Evolutionary conservation across 2,888 invertebrate species (phyloP), one percentile per base, ranked within the genome.

Genomic region (Megamerina dolium): DNA sequence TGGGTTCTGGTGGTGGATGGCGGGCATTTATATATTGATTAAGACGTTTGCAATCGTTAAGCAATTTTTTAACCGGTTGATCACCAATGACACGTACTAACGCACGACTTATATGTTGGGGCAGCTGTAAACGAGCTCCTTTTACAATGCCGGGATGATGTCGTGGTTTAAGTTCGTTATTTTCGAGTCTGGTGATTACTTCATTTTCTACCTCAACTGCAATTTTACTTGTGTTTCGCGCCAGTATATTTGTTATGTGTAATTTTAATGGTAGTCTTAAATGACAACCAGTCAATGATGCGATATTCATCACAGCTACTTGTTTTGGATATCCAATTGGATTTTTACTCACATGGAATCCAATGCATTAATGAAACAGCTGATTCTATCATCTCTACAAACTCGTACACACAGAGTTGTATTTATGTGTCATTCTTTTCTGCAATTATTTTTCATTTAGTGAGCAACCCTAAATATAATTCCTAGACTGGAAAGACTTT

Each of bases 61-160:
- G 19, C 14, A 85, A 49, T 10, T 75, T 58, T 64, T 78, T 79
- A 0, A 77, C 68, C 0, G 79, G 78, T 44, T 74, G 68, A 63
- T 85, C 85, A 57, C 75, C 72, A 51, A 76, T 59, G 51, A 80
- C 70, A 32, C 70, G 68, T 54, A 73, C 59, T 12, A 85, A 76
- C 3, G 82, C 77, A 17, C 75, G 72, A 18, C 73, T 61, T 45
- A 87, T 75, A 45, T 78, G 74, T 2, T 75, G 66, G 0, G 89
- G 88, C 12, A 87, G 59, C 3, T 65, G 49, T 1, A 79, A 72
- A 2, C 73, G 60, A 54, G 72, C 77, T 1, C 75, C 66, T 50
- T 75, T 74, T 2, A 78, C 69, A 35, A 80, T 75, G 19, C 90
- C 90, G 1, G 87, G 85, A 72, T 90, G 89, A 45, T 79, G 76